These are phyloP conservation scores for Sylvilagus bachmani DNA, from an alignment of 2,113 vertebrate species.

Conservation along the genomic window DNA sequence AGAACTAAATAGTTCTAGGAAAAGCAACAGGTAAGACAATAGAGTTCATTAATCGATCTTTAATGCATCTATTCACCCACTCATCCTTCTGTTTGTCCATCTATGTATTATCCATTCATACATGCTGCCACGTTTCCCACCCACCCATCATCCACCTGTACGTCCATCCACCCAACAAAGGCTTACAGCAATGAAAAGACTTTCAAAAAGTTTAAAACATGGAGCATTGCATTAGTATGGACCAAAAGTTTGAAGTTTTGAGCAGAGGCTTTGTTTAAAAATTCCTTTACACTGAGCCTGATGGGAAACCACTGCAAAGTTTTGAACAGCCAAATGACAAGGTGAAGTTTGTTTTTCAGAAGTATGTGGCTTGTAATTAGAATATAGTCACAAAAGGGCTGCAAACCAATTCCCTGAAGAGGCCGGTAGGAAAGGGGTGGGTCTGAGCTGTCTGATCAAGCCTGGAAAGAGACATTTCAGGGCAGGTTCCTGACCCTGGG, in stretches of 20 bases:
- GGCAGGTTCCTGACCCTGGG: constrained; percentile 21
- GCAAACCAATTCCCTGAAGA: constrained; percentile 55
- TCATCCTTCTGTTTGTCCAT: background rate
- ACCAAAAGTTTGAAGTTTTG: background rate
- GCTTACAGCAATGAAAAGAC: background rate
- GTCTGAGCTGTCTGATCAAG: constrained; percentile 23
- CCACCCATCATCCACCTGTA: background rate
- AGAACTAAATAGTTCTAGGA: background rate
- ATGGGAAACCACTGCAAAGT: constrained; percentile 8
- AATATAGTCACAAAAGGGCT: background rate
- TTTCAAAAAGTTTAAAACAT: constrained; percentile 38
- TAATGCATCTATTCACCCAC: background rate
- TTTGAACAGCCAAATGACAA: constrained; percentile 7
- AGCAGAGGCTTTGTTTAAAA: background rate
- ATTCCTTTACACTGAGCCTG: constrained; percentile 1
- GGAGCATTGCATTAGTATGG: background rate
- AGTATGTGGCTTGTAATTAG: constrained; percentile 38
- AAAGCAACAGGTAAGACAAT: background rate
- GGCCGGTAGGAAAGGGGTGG: constrained; percentile 47
- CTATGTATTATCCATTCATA: background rate
- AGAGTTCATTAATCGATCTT: constrained; percentile 1
- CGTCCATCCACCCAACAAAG: background rate
- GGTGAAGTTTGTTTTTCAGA: constrained; percentile 48
- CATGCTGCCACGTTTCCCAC: too few relatives aligned
- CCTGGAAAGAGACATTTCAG: background rate